Percentiles rank a stretch among this genome's conserved stretches.
These are phyloP conservation scores for Eupithecia centaureata DNA, from an alignment of 2,888 invertebrate genomes.

Conservation along the genomic window DNA sequence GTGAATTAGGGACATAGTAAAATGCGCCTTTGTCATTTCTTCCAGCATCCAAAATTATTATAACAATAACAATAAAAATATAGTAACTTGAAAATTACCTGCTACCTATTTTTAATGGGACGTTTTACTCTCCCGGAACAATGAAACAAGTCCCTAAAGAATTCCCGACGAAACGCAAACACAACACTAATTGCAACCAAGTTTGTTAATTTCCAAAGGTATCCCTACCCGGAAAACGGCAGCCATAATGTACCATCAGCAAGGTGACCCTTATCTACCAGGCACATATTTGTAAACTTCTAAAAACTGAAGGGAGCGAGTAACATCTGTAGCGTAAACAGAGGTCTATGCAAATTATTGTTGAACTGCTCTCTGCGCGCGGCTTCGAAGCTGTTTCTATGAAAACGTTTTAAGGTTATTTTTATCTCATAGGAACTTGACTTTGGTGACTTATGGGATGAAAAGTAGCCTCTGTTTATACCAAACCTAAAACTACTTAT, in stretches of 20 bases:
- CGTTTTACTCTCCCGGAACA: background rate
- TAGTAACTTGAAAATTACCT: background rate
- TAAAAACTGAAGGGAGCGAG: slow-evolving; percentile 57
- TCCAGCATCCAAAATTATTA: background rate
- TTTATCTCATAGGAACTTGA: too few species aligned
- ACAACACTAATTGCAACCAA: slow-evolving; percentile 42
- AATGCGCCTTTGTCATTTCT: background rate
- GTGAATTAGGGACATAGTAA: background rate
- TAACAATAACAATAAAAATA: background rate
- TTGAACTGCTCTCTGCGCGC: too few species aligned
- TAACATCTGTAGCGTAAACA: slow-evolving; percentile 42
- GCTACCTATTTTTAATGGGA: background rate
- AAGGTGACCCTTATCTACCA: slow-evolving; percentile 77
- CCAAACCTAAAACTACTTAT: too few species aligned
- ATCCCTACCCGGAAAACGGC: slow-evolving; percentile 52
- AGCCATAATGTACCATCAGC: slow-evolving; percentile 78
- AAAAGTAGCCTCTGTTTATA: too few species aligned
- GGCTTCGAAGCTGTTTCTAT: too few species aligned
- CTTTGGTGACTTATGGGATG: too few species aligned
- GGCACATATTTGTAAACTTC: slow-evolving; percentile 47
- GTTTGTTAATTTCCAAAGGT: slow-evolving; percentile 40
- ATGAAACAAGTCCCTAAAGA: background rate
- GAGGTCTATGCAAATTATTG: slow-evolving; percentile 39
- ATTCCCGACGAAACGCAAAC: slow-evolving; percentile 18
- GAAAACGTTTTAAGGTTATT: too few species aligned